A percentile compares a stretch with the other conserved stretches of the same genome.
phyloP scores from a whole-genome alignment of 2,113 vertebrate species.

The Sardina pilchardus region DNA sequence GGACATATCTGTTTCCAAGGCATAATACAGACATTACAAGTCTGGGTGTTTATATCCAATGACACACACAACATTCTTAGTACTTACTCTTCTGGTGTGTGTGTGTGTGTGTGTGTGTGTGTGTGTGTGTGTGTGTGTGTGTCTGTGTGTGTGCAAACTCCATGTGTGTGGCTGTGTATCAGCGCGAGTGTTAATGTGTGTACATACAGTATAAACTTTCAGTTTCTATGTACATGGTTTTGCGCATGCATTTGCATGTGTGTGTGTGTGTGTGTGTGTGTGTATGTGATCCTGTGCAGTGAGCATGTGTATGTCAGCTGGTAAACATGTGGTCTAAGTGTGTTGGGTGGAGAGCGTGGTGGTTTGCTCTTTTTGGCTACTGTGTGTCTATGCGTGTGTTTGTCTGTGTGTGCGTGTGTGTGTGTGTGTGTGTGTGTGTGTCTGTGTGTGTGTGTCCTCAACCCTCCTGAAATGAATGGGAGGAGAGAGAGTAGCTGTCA shows the following conservation, averaged over 20 bases:
- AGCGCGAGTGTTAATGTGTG: background rate
- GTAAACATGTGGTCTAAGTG: too few species aligned
- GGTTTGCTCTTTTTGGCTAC: too few species aligned
- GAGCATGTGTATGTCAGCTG: too few species aligned
- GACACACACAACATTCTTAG: background rate
- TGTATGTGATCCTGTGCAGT: too few species aligned
- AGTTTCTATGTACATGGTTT: background rate
- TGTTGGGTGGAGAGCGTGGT: too few species aligned
- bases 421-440: background rate
- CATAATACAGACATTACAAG: too few species aligned
- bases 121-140: constrained; percentile 21
- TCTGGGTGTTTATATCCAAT: background rate
- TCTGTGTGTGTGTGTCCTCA: background rate
- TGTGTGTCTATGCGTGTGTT: background rate
- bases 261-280: background rate
- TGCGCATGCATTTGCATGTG: background rate
- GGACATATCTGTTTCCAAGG: too few species aligned
- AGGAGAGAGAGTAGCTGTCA: background rate
- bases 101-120: constrained; percentile 28
- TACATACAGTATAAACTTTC: too few species aligned
- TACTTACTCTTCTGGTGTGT: background rate
- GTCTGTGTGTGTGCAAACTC: constrained; percentile 18
- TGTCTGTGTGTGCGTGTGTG: background rate
- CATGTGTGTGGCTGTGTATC: background rate
- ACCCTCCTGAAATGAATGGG: background rate